Percentiles rank a stretch among this genome's conserved stretches.
These are phyloP conservation scores for Triplophysa tibetana DNA, from an alignment of 2,113 vertebrate genomes.

Conservation along the genomic window DNA sequence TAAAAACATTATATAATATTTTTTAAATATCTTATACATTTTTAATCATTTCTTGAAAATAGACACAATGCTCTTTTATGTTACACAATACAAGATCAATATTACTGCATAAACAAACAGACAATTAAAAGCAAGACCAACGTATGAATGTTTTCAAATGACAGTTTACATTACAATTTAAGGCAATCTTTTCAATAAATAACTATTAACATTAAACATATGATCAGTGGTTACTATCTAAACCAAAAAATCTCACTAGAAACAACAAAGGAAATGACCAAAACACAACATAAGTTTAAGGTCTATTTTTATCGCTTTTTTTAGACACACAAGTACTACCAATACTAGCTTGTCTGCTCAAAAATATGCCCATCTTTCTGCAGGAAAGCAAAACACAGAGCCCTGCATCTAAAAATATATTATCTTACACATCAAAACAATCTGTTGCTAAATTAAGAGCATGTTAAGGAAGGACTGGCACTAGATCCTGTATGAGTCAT, in stretches of 20 bases:
- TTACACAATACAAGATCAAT: neutral
- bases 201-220: neutral
- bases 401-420: constrained; percentile 52
- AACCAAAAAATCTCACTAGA: neutral
- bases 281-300: neutral
- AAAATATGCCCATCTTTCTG: neutral
- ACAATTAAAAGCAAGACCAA: neutral
- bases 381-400: constrained; percentile 11
- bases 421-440: constrained; percentile 46
- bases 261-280: neutral
- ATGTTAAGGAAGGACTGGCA: constrained; percentile 38
- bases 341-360: neutral
- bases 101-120: neutral
- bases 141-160: neutral
- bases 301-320: neutral
- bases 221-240: neutral
- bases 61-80: neutral
- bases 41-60: neutral
- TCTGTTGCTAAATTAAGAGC: constrained; percentile 42
- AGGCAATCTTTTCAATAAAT: neutral
- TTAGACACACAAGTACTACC: neutral
- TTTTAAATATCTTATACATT: neutral
- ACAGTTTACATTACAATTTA: neutral
- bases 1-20: neutral
- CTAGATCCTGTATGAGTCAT: constrained; percentile 47